These are phyloP conservation scores for Samia ricini DNA, from an alignment of 1,140 invertebrate genomes.

Conservation along the genomic window DNA sequence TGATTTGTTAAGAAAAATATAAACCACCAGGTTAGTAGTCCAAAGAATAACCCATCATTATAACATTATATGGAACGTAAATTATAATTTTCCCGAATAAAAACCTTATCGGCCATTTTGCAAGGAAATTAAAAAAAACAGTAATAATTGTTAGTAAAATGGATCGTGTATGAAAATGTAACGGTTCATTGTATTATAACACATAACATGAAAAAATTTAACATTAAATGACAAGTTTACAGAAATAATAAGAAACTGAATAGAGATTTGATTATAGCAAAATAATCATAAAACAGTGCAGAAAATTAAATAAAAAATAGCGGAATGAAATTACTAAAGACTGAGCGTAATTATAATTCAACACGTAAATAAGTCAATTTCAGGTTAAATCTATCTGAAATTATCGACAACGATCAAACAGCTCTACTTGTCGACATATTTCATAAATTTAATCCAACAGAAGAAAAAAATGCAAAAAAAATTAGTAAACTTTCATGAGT, in stretches of 20 bases:
- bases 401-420: neutral
- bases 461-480: neutral
- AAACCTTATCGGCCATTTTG: no score
- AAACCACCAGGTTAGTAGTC: neutral
- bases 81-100: neutral
- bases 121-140: no score
- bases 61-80: neutral
- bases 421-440: neutral
- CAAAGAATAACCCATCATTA: neutral
- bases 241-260: no score
- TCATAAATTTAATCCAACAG: neutral
- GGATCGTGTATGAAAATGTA: neutral
- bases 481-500: neutral
- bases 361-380: neutral
- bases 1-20: neutral
- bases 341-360: neutral
- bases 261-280: neutral
- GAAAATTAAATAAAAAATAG: neutral
- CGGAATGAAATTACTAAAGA: neutral
- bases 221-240: no score
- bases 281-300: neutral
- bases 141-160: neutral
- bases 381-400: neutral
- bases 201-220: neutral
- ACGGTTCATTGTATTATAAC: neutral